Evolutionary conservation across 1,140 invertebrate species (phyloP).

Genomic region (Lanistes nyassanus): DNA sequence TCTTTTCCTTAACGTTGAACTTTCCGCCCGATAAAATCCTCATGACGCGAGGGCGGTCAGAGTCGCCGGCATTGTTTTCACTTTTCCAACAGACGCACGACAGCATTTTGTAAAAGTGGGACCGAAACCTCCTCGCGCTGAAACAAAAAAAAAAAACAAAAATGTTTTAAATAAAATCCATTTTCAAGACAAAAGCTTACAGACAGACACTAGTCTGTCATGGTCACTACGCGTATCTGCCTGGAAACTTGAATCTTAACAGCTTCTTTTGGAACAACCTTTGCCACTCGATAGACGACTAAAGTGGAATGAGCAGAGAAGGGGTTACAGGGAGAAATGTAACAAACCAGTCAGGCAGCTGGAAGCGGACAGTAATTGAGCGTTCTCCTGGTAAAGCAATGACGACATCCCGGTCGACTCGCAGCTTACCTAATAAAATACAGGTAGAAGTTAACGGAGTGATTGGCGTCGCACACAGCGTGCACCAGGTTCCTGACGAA

Average conservation of each 20-base stretch:
- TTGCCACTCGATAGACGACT: neutral
- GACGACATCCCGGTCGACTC: neutral
- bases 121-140: neutral
- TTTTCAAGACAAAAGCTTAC: too few species aligned
- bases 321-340: neutral
- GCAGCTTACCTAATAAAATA: constrained; percentile 48
- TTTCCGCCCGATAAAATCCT: neutral
- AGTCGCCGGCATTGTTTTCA: neutral
- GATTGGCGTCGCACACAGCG: constrained; percentile 50
- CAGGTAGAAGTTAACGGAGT: constrained; percentile 58
- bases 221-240: too few species aligned
- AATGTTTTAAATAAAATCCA: too few species aligned
- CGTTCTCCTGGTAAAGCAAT: constrained; percentile 1
- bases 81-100: neutral
- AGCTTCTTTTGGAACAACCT: neutral
- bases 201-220: too few species aligned
- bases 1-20: neutral
- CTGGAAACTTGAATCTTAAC: neutral
- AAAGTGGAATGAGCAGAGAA: neutral
- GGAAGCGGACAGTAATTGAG: too few species aligned
- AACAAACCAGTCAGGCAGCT: neutral
- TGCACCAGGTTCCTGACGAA: constrained; percentile 4
- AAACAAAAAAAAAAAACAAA: neutral
- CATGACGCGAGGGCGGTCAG: neutral
- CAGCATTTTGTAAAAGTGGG: neutral